phyloP scores from a whole-genome alignment of 1,140 invertebrate genomes.

The Mizuhopecten yessoensis region DNA sequence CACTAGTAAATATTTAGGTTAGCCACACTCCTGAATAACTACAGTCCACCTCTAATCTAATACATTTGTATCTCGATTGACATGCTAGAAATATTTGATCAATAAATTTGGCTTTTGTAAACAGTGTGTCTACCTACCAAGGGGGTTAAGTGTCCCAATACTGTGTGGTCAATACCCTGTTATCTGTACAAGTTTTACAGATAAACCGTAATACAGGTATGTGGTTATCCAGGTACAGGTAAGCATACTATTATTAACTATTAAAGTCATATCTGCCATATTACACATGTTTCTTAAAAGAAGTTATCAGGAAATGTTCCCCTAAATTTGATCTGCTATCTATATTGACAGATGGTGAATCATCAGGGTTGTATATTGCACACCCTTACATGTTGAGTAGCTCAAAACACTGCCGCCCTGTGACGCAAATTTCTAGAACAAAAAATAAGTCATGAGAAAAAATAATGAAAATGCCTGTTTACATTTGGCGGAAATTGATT shows the following conservation, averaged over 20 bases:
- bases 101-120: conserved; percentile 40
- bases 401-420: too few species aligned
- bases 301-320: background rate
- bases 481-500: background rate
- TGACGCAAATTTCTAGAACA: too few species aligned
- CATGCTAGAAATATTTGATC: conserved; percentile 39
- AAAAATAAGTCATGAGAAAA: too few species aligned
- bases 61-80: background rate
- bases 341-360: background rate
- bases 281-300: background rate
- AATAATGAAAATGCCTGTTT: background rate
- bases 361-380: background rate
- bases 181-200: background rate
- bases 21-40: background rate
- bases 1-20: conserved; percentile 23
- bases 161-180: background rate
- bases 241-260: background rate
- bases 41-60: background rate
- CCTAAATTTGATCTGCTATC: background rate
- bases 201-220: background rate
- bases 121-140: background rate
- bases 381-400: background rate
- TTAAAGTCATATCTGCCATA: background rate
- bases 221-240: background rate
- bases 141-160: background rate